Evolutionary conservation across 2,797 vertebrate species (phyloP).

Genomic region (Nannoperca obscura): DNA sequence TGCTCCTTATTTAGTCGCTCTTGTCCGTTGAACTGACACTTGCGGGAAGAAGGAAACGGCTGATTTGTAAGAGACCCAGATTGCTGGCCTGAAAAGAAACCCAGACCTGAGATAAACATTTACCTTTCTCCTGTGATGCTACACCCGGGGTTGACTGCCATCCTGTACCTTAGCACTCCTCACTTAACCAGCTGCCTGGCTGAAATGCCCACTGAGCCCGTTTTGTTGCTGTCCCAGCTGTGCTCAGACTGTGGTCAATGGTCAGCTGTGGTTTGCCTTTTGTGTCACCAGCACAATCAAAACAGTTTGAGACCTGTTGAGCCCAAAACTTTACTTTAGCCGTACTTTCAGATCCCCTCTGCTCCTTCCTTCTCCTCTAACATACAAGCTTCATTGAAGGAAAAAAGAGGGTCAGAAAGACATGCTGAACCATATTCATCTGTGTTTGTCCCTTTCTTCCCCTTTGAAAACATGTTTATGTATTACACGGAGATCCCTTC

Average conservation of each 20-base stretch:
- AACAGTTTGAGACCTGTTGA: constrained; percentile 81
- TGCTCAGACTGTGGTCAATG: constrained; percentile 70
- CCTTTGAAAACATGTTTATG: constrained; percentile 29
- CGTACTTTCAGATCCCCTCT: constrained; percentile 76
- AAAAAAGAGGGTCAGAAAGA: constrained; percentile 27
- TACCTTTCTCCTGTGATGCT: constrained; percentile 59
- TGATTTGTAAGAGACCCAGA: constrained; percentile 67
- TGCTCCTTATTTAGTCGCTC: constrained; percentile 75
- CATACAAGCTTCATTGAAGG: constrained; percentile 18
- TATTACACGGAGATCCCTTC: background rate
- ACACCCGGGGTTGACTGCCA: constrained; percentile 16
- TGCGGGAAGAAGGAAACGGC: constrained; percentile 46
- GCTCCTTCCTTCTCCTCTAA: constrained; percentile 48
- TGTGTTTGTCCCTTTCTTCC: constrained; percentile 13
- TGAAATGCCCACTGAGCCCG: constrained; percentile 65
- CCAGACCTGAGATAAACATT: constrained; percentile 65
- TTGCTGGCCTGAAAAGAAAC: constrained; percentile 53
- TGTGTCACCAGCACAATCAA: constrained; percentile 78
- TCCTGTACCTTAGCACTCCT: constrained; percentile 27
- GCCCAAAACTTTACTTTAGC: constrained; percentile 84
- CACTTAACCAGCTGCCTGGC: constrained; percentile 50
- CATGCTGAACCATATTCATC: constrained; percentile 16
- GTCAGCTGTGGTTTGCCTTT: constrained; percentile 73
- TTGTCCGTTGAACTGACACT: constrained; percentile 71
- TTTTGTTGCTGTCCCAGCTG: constrained; percentile 75